phyloP scores from a whole-genome alignment of 2,113 vertebrate species.

The Pangasianodon hypophthalmus region DNA sequence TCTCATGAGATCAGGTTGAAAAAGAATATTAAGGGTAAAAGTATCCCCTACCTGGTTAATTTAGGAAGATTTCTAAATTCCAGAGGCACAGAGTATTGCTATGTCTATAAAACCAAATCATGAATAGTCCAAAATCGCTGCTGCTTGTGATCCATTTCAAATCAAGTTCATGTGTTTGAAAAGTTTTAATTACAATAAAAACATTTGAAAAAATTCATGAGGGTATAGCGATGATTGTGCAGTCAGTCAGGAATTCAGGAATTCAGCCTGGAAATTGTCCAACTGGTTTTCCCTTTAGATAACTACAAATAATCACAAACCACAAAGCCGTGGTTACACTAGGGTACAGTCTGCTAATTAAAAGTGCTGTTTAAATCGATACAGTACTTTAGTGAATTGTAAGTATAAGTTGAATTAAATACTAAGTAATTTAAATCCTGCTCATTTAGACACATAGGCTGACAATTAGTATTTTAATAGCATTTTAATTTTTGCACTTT shows the following conservation, averaged over 20 bases:
- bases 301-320: background rate
- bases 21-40: background rate
- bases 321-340: background rate
- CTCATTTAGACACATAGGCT: background rate
- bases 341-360: background rate
- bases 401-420: slow-evolving; percentile 3
- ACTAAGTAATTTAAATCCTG: background rate
- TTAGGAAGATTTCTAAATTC: background rate
- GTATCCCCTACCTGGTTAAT: background rate
- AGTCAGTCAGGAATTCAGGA: background rate
- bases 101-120: background rate
- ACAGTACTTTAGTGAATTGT: background rate
- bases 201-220: background rate
- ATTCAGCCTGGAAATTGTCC: background rate
- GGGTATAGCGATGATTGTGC: background rate
- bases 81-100: background rate
- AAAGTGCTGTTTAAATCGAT: background rate
- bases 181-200: background rate
- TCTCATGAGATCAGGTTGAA: background rate
- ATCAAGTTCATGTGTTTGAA: background rate
- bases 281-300: background rate
- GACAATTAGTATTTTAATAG: background rate
- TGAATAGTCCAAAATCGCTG: background rate
- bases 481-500: background rate
- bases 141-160: background rate